These are phyloP conservation scores for Cliona cf. orientalis DNA, from an alignment of 37 sponge, comb jelly and placozoan genomes.

Conservation along the genomic window DNA sequence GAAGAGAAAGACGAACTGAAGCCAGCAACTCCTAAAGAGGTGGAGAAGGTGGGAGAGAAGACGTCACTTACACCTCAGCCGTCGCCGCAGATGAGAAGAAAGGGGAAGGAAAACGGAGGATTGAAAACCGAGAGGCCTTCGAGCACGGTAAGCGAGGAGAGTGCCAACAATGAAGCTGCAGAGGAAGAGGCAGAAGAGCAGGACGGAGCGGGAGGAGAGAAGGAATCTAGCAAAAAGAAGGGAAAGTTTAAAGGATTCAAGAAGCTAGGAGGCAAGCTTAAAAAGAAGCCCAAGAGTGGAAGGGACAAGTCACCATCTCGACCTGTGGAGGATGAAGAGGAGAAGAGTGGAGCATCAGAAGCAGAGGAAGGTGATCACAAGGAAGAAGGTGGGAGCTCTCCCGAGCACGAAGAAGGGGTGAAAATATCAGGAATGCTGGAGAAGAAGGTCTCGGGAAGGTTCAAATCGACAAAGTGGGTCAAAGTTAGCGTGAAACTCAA, in stretches of 20 bases:
- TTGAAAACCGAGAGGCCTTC: neutral
- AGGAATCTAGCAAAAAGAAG: conserved; percentile 19
- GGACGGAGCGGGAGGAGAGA: conserved; percentile 11
- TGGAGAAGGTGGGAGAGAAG: too few relatives aligned
- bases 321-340: neutral
- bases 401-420: conserved; percentile 19
- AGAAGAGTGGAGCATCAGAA: neutral
- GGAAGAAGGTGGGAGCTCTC: neutral
- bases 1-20: neutral
- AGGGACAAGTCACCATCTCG: conserved; percentile 14
- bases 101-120: neutral
- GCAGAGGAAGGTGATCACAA: conserved; percentile 1
- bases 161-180: neutral
- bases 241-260: neutral
- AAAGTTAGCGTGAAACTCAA: conserved; percentile 16
- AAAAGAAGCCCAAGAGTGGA: neutral
- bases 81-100: neutral
- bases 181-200: conserved; percentile 2
- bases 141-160: neutral
- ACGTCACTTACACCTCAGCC: neutral
- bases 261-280: conserved; percentile 12
- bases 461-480: neutral
- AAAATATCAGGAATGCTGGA: neutral
- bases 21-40: conserved; percentile 1
- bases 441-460: conserved; percentile 4